Base-by-base conservation (phyloP, 2,888 invertebrate genomes). In the Stenodera caucasica region DNA sequence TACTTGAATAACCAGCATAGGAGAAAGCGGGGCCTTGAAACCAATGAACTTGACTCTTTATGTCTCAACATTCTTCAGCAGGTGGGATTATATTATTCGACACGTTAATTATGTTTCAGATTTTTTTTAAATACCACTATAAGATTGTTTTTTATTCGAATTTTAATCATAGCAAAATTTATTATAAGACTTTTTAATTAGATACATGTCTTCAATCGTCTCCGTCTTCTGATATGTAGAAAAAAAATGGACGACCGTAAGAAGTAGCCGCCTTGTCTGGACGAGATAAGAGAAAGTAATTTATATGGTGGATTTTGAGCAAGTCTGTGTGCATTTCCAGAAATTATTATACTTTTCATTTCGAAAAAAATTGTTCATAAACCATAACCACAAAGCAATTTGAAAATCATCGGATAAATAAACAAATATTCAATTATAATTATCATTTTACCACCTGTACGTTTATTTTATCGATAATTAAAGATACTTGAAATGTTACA, bases 1-100 rank as follows among this genome's bases (percentile, higher is more conserved):
- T 45, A 60, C 57, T 60, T 52, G 63, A 63, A 63, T 59, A 63
- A 63, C 60, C 57, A 55, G 58, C 49, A 63, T 57, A 50, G 60
- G 71, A 70, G 71, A 72, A 72, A 72, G 71, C 70, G 65, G 67
- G 66, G 69, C 71, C 71, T 72, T 71, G 70, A 68, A 67, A 68
- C 62, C 65, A 60, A 33, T 66, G 70, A 68, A 70, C 70, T 70
- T 70, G 70, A 70, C 70, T 70, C 61, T 45, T 45, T 57, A 60
- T 59, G 54, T 56, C 58, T 60, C 69, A 58, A 63, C 70, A 71
- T 71, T 71, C 70, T 64, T 65, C 49, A 62, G 55, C 67, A 69
- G 70, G 67, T 68, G 67, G 69, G 68, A 66, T 32, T 15, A 5
- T 51, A 45, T 45, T 45, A 45, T 45, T 45, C n/a, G 21, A 12